Base-by-base conservation (phyloP, 1,140 invertebrate genomes). In the Bursaphelenchus mucronatus region DNA sequence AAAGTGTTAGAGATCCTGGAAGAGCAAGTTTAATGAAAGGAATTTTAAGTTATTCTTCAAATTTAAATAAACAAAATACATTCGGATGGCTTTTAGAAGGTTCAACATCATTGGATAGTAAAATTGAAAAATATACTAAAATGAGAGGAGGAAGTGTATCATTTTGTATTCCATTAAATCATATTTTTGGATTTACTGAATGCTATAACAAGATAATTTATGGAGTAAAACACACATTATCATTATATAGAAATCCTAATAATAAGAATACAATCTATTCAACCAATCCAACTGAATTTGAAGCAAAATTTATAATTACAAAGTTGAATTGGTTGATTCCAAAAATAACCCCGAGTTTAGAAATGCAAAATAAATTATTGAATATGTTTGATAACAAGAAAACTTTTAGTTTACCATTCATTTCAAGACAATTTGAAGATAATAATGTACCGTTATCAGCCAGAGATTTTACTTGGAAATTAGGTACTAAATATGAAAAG, bases 151-250 rank as follows among this genome's bases (percentile, higher is more conserved):
- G 67, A 15, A 45, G 0, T 9, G 17, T 69, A 0, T 53, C 67
- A 0, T 69, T 70, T 45, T 64, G 57, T 46, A 63, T 69, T 39
- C 67, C 67, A 56, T 39, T 69, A 6, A 68, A 17, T 64, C 67
- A 70, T 63, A 69, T 69, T 8, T 69, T 69, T 69, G 67, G 67
- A 0, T 69, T 69, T 63, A 58, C 66, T 44, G 67, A 69, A 54
- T 69, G 67, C 39, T 69, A 69, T 19, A 69, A 62, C 50, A 61
- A 47, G 19, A 55, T 69, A 21, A 51, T 69, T 17, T 69, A 69
- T 56, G 67, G 67, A 55, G 50, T 71, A 13, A 69, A 70, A 46
- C 67, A 69, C n/a, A n/a, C n/a, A n/a, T n/a, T n/a, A n/a, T n/a
- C n/a, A n/a, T n/a, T n/a, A n/a, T n/a, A n/a, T n/a, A 61, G 67